phyloP scores from a whole-genome alignment of 2,888 invertebrate species.

The Amphipoea oculea region DNA sequence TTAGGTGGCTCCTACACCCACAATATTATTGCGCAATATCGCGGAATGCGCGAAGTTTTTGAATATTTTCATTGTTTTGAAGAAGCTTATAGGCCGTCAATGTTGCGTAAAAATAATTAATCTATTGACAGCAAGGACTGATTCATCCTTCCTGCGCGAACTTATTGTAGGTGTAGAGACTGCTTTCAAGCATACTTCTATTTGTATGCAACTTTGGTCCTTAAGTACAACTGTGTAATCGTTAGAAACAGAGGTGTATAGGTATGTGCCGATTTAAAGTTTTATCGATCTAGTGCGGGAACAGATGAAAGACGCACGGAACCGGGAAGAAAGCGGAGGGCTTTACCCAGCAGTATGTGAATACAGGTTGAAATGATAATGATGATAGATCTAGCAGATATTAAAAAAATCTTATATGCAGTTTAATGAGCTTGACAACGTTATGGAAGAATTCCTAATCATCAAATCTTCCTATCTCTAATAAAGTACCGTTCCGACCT shows the following conservation, averaged over 20 bases:
- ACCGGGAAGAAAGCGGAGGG: neutral
- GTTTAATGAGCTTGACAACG: constrained; percentile 14
- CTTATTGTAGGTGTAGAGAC: neutral
- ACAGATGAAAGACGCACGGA: neutral
- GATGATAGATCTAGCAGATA: neutral
- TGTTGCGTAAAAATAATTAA: neutral
- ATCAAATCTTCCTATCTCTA: constrained; percentile 9
- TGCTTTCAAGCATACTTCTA: neutral
- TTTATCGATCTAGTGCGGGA: neutral
- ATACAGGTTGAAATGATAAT: neutral
- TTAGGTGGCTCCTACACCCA: neutral
- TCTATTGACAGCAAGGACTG: neutral
- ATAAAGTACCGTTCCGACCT: constrained; percentile 6
- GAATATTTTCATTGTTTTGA: neutral
- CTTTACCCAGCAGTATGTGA: neutral
- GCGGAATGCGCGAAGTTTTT: neutral
- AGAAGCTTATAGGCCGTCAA: neutral
- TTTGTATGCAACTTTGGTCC: neutral
- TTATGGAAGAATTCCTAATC: neutral
- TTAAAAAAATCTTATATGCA: constrained; percentile 15
- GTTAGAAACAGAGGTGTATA: neutral
- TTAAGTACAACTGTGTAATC: neutral
- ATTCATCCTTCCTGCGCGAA: neutral
- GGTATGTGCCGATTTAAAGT: neutral
- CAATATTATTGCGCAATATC: neutral